Evolutionary conservation across 1,140 invertebrate species (phyloP).

Genomic region (Drepana arcuata): DNA sequence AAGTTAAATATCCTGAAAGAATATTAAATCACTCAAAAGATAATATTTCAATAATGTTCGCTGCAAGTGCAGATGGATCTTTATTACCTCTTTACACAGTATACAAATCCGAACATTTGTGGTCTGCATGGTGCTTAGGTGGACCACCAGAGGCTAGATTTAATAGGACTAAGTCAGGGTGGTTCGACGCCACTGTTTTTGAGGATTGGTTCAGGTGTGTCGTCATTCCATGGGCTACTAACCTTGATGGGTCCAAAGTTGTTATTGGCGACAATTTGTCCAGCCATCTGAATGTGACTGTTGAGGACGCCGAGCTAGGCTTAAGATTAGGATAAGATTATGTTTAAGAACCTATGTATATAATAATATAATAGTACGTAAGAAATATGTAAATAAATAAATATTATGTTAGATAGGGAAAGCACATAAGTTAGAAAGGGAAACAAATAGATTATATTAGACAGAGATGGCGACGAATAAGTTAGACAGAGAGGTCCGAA

Average conservation of each 20-base stretch:
- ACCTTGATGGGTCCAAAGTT: not conserved
- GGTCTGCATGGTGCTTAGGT: not conserved
- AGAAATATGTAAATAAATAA: too few species aligned
- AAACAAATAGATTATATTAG: too few species aligned
- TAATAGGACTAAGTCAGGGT: slow-evolving; percentile 1
- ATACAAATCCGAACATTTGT: not conserved
- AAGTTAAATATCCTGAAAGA: not conserved
- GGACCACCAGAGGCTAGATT: not conserved
- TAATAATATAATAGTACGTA: too few species aligned
- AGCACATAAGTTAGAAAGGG: too few species aligned
- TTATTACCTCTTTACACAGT: not conserved
- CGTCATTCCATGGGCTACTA: not conserved
- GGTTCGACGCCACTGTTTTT: not conserved
- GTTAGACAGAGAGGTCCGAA: too few species aligned
- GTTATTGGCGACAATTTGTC: not conserved
- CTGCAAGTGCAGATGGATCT: not conserved
- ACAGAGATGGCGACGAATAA: too few species aligned
- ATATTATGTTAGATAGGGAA: too few species aligned
- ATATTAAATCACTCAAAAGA: not conserved
- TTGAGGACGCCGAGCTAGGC: too few species aligned
- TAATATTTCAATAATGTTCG: not conserved
- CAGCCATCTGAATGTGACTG: not conserved
- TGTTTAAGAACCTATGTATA: too few species aligned
- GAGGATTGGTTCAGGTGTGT: not conserved
- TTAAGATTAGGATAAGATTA: too few species aligned